Percentiles rank a stretch among this genome's conserved stretches.
Conservation (phyloP, 2,888 invertebrate species). For the Trypoxylon attenuatum region DNA sequence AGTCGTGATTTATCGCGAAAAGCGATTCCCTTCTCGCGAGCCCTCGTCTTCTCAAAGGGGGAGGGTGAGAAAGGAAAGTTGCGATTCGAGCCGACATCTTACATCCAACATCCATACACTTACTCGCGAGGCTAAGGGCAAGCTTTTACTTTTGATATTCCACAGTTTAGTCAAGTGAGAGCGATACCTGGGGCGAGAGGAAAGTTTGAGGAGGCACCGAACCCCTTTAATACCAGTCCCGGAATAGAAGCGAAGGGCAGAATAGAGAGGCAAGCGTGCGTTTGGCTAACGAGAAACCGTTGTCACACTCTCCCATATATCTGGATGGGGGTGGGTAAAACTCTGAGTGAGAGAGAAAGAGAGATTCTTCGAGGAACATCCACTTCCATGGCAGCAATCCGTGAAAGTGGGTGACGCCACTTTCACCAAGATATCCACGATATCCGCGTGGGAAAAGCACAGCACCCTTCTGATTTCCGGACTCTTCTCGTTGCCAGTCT, state of each 20-base stretch:
- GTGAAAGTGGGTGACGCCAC: slow-evolving; percentile 52
- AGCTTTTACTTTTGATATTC: neutral
- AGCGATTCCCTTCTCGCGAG: neutral
- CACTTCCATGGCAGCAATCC: slow-evolving; percentile 39
- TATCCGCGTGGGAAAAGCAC: slow-evolving; percentile 58
- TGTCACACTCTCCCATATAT: slow-evolving; percentile 56
- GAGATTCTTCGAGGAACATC: slow-evolving; percentile 39
- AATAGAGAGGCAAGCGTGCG: slow-evolving; percentile 49
- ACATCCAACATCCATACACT: neutral
- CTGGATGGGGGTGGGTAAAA: neutral
- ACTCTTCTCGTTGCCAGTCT: slow-evolving; percentile 6
- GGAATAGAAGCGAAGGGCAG: slow-evolving; percentile 11
- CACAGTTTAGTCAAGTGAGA: neutral
- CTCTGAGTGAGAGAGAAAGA: slow-evolving; percentile 9
- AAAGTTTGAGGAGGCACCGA: neutral
- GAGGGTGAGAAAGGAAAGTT: neutral
- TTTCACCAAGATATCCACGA: slow-evolving; percentile 50
- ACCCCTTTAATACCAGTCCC: neutral
- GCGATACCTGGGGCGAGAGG: neutral
- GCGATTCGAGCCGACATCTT: neutral
- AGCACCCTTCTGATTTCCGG: slow-evolving; percentile 52
- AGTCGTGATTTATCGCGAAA: neutral
- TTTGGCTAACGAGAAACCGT: slow-evolving; percentile 68
- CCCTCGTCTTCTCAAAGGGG: neutral
- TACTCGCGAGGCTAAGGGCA: neutral